Conservation (phyloP, 2,888 invertebrate species). For the Bellardia pandia region DNA sequence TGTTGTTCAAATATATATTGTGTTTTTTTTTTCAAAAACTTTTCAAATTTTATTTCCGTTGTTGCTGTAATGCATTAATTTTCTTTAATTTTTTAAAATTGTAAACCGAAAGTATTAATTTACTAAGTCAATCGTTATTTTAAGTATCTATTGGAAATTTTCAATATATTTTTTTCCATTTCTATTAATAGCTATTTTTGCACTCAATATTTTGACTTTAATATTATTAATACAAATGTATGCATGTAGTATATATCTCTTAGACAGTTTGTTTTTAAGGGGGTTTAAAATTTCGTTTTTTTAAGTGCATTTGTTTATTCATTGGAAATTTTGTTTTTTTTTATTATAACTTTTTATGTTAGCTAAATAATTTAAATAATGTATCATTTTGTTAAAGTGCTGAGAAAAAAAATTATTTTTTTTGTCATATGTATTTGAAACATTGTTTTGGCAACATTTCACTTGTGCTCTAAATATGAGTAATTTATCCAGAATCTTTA, state of each 20-base stretch:
- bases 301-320: conserved; percentile 22
- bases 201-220: conserved; percentile 56
- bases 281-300: not conserved
- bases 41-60: conserved; percentile 8
- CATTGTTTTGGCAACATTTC: no score
- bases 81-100: not conserved
- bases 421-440: no score
- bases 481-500: no score
- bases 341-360: not conserved
- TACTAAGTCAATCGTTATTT: conserved; percentile 11
- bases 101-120: not conserved
- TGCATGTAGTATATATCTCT: not conserved
- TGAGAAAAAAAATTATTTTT: no score
- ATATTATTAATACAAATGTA: not conserved
- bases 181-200: conserved; percentile 59
- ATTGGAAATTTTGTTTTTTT: not conserved
- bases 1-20: not conserved
- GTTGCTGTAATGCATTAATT: not conserved
- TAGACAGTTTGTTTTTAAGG: conserved; percentile 14
- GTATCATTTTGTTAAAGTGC: no score
- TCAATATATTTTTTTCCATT: not conserved
- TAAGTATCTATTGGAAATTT: conserved; percentile 44
- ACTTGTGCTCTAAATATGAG: no score
- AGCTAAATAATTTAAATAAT: not conserved
- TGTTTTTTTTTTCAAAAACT: not conserved